Percentiles rank a stretch among this genome's conserved stretches.
Evolutionary conservation across 2,797 vertebrate genomes (phyloP).

Genomic region (Lithobates sylvaticus): DNA sequence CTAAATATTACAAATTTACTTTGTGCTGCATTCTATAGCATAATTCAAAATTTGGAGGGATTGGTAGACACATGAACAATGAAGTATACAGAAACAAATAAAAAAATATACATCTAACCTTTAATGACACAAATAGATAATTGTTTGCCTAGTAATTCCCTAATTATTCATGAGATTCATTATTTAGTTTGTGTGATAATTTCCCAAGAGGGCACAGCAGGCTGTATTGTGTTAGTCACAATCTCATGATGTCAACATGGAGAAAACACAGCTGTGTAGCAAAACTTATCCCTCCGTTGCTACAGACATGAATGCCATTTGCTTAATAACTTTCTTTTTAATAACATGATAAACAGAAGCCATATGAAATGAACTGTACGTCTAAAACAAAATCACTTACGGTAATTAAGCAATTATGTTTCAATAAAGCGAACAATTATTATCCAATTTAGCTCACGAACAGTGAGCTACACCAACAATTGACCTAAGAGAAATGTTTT

Average conservation of each 20-base stretch:
- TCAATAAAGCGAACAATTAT: constrained; percentile 61
- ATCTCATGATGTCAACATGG: constrained; percentile 52
- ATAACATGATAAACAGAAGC: constrained; percentile 61
- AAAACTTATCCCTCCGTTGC: constrained; percentile 47
- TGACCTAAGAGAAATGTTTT: constrained; percentile 53
- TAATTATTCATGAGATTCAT: constrained; percentile 52
- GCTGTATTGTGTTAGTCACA: constrained; percentile 56
- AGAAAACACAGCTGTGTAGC: constrained; percentile 46
- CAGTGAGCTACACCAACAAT: constrained; percentile 55
- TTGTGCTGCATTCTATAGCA: not conserved
- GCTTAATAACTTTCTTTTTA: constrained; percentile 61
- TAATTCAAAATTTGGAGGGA: not conserved
- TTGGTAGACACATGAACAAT: not conserved
- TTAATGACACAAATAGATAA: constrained; percentile 20
- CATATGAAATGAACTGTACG: constrained; percentile 54
- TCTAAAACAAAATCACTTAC: constrained; percentile 57
- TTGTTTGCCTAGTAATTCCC: constrained; percentile 39
- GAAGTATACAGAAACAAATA: not conserved
- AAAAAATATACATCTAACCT: not conserved
- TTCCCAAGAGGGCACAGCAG: constrained; percentile 23
- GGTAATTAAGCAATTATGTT: constrained; percentile 61
- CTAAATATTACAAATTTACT: not conserved
- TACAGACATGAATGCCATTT: constrained; percentile 47
- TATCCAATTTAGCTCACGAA: constrained; percentile 52
- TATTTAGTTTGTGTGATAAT: constrained; percentile 49